These are phyloP conservation scores for Copidosoma aretas DNA, from an alignment of 2,888 invertebrate genomes.

Conservation along the genomic window DNA sequence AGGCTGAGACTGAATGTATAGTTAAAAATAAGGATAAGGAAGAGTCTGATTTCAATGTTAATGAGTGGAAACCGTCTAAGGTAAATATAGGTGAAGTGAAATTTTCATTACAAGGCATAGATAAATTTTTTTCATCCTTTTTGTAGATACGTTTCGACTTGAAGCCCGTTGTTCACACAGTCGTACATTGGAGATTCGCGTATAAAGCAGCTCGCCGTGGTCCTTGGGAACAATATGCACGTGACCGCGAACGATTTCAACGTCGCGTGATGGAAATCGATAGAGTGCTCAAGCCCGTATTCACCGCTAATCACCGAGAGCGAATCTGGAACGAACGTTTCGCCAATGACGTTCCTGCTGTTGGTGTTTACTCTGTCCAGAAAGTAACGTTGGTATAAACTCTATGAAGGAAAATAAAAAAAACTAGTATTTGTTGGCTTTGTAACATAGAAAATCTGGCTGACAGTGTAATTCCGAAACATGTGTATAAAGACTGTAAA, in stretches of 20 bases:
- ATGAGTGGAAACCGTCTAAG: constrained; percentile 5
- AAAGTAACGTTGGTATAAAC: no score
- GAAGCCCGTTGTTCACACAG: constrained; percentile 62
- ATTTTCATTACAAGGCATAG: background rate
- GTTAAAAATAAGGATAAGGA: constrained; percentile 4
- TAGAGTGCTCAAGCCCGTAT: constrained; percentile 59
- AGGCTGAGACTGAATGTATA: constrained; percentile 10
- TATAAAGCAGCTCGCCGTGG: constrained; percentile 67
- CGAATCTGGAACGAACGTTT: constrained; percentile 63
- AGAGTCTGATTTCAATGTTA: background rate
- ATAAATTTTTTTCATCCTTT: constrained; percentile 10
- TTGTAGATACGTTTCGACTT: constrained; percentile 65
- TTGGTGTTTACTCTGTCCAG: background rate
- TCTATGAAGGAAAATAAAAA: no score
- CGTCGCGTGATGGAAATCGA: constrained; percentile 60
- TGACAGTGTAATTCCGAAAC: background rate
- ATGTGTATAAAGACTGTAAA: background rate
- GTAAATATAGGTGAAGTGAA: background rate
- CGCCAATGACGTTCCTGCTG: constrained; percentile 10
- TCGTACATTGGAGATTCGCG: constrained; percentile 67
- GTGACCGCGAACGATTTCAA: constrained; percentile 65
- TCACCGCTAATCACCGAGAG: constrained; percentile 62
- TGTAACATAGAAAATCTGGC: background rate
- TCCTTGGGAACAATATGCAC: constrained; percentile 66
- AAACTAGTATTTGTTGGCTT: background rate